Evolutionary conservation across 1,140 invertebrate species (phyloP).

Genomic region (Ctenoplectra terminalis): DNA sequence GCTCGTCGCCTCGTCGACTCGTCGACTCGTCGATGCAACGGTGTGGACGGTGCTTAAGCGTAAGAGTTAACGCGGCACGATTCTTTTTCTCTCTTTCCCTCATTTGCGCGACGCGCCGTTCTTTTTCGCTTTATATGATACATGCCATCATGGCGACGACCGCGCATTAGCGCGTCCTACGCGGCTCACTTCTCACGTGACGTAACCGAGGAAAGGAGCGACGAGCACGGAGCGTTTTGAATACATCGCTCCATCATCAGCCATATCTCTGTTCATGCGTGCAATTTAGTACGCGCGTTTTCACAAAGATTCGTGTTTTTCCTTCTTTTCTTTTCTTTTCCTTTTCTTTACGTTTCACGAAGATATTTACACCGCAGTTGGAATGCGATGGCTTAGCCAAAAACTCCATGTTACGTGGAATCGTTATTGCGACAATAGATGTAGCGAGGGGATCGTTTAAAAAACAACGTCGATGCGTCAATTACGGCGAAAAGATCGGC

Average conservation of each 20-base stretch:
- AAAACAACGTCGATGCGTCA: conserved; percentile 1
- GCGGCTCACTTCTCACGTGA: conserved; percentile 69
- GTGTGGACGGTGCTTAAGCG: conserved; percentile 69
- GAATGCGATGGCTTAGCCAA: neutral
- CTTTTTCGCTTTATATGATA: conserved; percentile 42
- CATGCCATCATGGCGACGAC: conserved; percentile 54
- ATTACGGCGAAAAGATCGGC: conserved; percentile 22
- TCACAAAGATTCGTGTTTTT: no score
- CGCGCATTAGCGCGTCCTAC: conserved; percentile 68
- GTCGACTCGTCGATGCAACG: neutral
- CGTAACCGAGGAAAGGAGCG: conserved; percentile 60
- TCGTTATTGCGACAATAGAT: neutral
- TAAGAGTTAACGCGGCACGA: conserved; percentile 72
- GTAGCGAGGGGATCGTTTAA: neutral
- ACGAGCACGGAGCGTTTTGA: neutral
- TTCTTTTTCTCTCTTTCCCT: conserved; percentile 51
- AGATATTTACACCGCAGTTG: neutral
- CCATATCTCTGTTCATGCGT: neutral
- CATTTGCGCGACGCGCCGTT: neutral
- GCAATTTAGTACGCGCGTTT: no score
- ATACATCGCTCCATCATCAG: neutral
- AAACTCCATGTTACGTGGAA: no score
- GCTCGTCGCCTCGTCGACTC: conserved; percentile 62
- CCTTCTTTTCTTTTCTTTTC: no score
- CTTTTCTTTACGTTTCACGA: no score